Conservation (phyloP, 2,797 vertebrate genomes). For the Gastrophryne carolinensis region DNA sequence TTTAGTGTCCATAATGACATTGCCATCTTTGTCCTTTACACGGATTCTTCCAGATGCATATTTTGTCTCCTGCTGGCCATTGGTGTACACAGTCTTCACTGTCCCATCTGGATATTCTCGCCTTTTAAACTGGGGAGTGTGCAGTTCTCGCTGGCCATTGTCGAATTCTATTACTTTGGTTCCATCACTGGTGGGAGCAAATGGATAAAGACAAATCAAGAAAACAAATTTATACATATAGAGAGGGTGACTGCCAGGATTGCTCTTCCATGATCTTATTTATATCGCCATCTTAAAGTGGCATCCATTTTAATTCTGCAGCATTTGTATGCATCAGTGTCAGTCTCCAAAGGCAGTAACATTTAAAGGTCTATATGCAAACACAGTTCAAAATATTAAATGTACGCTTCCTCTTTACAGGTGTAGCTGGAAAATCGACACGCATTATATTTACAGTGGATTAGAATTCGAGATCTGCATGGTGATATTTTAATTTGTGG, state of each 20-base stretch:
- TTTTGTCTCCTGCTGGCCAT: slow-evolving; percentile 89
- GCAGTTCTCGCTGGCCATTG: slow-evolving; percentile 91
- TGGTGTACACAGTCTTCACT: slow-evolving; percentile 85
- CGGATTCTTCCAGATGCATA: slow-evolving; percentile 85
- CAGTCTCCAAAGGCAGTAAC: too few species aligned
- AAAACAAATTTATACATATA: neutral
- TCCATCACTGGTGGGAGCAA: slow-evolving; percentile 85
- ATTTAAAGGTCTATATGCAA: too few species aligned
- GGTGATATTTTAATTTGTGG: too few species aligned
- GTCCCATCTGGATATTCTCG: slow-evolving; percentile 93
- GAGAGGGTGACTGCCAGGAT: neutral
- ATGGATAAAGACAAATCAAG: neutral
- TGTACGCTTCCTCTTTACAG: too few species aligned
- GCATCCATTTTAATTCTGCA: too few species aligned
- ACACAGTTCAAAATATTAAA: too few species aligned
- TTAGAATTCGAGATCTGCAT: too few species aligned
- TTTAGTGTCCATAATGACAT: slow-evolving; percentile 80
- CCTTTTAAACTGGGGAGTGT: slow-evolving; percentile 86
- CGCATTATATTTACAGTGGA: too few species aligned
- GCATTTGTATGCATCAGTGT: too few species aligned
- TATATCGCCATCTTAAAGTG: too few species aligned
- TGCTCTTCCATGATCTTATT: too few species aligned
- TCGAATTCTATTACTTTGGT: slow-evolving; percentile 90
- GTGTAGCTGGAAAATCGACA: too few species aligned
- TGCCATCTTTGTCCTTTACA: slow-evolving; percentile 89